These are phyloP conservation scores for Ormia ochracea DNA, from an alignment of 2,888 invertebrate genomes.

Conservation along the genomic window DNA sequence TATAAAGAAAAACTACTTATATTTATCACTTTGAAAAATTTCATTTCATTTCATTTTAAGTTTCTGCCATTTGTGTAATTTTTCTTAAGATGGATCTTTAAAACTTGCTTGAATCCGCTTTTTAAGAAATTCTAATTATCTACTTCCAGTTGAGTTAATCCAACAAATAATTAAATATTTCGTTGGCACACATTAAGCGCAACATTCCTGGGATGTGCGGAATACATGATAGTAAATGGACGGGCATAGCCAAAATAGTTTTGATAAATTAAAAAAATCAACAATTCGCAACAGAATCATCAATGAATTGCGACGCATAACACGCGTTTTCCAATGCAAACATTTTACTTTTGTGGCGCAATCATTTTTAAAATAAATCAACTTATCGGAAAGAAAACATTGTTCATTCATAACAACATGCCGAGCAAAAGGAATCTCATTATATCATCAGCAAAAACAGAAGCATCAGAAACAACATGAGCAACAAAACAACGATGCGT, in stretches of 20 bases:
- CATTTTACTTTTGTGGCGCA: conserved; percentile 26
- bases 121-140: background rate
- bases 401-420: conserved; percentile 59
- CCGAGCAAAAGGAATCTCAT: conserved; percentile 57
- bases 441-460: conserved; percentile 35
- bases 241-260: background rate
- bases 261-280: background rate
- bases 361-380: conserved; percentile 27
- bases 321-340: conserved; percentile 59
- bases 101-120: background rate
- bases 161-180: conserved; percentile 2
- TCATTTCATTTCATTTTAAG: no score
- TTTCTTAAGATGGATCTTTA: background rate
- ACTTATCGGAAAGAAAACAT: conserved; percentile 11
- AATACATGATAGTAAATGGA: conserved; percentile 5
- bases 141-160: background rate
- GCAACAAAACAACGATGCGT: conserved; percentile 11
- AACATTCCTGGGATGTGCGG: conserved; percentile 49
- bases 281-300: conserved; percentile 2
- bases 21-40: background rate
- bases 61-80: background rate
- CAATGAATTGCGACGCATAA: conserved; percentile 59
- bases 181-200: conserved; percentile 54
- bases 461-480: background rate
- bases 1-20: conserved; percentile 32